A percentile compares a stretch with the other conserved stretches of the same genome.
These are phyloP conservation scores for Coturnix japonica DNA, from an alignment of 2,113 vertebrate species.

Conservation along the genomic window DNA sequence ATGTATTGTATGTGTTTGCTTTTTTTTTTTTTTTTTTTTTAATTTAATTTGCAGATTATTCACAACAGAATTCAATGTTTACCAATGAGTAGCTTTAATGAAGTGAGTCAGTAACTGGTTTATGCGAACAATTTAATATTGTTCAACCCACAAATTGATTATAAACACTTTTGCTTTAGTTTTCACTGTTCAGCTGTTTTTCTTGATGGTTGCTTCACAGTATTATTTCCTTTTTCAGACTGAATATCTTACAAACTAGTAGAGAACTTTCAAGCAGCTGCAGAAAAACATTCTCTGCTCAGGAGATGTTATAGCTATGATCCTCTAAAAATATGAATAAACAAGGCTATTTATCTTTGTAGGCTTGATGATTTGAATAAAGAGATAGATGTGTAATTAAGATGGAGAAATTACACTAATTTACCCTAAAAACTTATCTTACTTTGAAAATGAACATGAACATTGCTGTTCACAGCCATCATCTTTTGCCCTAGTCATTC, in stretches of 20 bases:
- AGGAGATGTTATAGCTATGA: not conserved
- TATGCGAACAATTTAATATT: not conserved
- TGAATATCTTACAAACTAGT: not conserved
- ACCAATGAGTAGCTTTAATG: not conserved
- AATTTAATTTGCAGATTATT: not conserved
- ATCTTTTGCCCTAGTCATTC: not conserved
- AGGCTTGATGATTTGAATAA: not conserved
- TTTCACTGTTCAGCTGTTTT: not conserved
- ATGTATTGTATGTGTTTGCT: not conserved
- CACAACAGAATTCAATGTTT: not conserved
- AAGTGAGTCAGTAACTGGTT: not conserved
- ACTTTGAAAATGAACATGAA: not conserved
- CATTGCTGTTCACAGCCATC: accelerated
- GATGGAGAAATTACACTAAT: not conserved
- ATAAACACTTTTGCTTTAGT: not conserved
- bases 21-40: not conserved
- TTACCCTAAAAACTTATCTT: not conserved
- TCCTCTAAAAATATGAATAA: not conserved
- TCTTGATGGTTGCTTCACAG: not conserved
- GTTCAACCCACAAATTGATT: not conserved
- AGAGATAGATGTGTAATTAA: not conserved
- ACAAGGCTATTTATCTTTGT: not conserved
- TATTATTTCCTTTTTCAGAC: not conserved
- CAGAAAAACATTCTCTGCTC: not conserved
- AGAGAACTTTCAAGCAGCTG: not conserved